A percentile compares a stretch with the other conserved stretches of the same genome.
phyloP scores from a whole-genome alignment of 2,797 vertebrate species.

The Falco columbarius region DNA sequence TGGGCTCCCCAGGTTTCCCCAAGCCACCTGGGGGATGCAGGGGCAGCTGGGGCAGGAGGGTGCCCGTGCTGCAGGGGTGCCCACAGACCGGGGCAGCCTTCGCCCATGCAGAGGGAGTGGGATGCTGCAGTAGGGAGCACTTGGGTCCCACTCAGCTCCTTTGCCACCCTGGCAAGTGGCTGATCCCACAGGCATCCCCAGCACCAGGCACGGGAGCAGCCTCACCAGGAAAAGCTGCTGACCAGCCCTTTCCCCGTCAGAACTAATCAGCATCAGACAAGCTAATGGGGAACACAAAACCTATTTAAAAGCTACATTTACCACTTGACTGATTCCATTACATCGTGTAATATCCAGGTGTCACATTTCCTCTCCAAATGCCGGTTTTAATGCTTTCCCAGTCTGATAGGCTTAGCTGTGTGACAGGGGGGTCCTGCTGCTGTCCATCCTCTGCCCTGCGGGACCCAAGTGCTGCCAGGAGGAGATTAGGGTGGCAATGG shows the following conservation, averaged over 20 bases:
- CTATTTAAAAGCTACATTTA: constrained; percentile 99
- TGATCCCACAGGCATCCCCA: not conserved
- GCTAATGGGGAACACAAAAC: constrained; percentile 97
- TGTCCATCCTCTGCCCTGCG: rapidly evolving
- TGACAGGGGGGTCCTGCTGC: rapidly evolving
- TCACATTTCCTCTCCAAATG: constrained; percentile 90
- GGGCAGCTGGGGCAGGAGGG: not conserved
- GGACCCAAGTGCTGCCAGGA: not conserved
- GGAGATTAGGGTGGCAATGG: rapidly evolving
- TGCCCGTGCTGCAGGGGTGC: rapidly evolving
- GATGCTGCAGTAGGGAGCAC: rapidly evolving
- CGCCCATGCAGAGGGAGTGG: not conserved
- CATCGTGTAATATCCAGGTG: constrained; percentile 95
- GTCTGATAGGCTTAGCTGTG: constrained; percentile 80
- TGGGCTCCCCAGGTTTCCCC: not conserved
- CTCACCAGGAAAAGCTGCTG: constrained; percentile 80
- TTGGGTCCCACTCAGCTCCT: not conserved
- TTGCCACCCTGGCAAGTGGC: rapidly evolving
- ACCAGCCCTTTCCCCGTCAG: constrained; percentile 87
- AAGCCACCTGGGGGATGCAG: not conserved
- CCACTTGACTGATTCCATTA: constrained; percentile 99
- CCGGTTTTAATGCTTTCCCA: constrained; percentile 85
- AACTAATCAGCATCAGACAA: constrained; percentile 90
- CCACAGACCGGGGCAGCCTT: rapidly evolving
- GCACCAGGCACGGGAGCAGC: not conserved